Evolutionary conservation across 2,888 invertebrate species (phyloP).

Genomic region (Ennomos quercinarius): DNA sequence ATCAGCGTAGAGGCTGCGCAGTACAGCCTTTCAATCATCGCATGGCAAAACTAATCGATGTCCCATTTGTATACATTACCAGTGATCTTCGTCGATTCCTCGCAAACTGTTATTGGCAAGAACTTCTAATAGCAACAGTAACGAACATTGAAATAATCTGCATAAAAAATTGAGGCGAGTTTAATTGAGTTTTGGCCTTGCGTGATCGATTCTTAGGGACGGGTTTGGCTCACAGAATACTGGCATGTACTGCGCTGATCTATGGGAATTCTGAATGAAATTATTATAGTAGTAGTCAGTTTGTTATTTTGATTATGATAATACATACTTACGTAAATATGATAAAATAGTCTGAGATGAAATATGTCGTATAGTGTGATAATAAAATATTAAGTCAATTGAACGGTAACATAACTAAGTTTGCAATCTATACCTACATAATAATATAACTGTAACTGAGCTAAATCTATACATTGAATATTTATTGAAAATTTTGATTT

Average conservation of each 20-base stretch:
- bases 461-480: too few species aligned
- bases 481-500: too few species aligned
- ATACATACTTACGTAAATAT: too few species aligned
- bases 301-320: neutral
- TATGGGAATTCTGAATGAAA: conserved; percentile 35
- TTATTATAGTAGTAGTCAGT: neutral
- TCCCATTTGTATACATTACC: conserved; percentile 4
- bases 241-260: conserved; percentile 45
- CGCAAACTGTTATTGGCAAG: neutral
- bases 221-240: conserved; percentile 56
- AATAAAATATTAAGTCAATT: too few species aligned
- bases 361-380: too few species aligned
- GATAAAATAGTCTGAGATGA: too few species aligned
- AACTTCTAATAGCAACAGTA: conserved; percentile 30
- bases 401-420: too few species aligned
- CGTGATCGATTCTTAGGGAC: conserved; percentile 72
- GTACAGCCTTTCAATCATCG: neutral
- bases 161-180: conserved; percentile 56
- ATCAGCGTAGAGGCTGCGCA: too few species aligned
- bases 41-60: conserved; percentile 4
- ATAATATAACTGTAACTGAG: too few species aligned
- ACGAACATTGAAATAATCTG: conserved; percentile 52
- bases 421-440: too few species aligned
- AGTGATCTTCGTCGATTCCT: neutral
- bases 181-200: conserved; percentile 69